These are phyloP conservation scores for Etia nguti DNA, from an alignment of 2,113 vertebrate species.

Conservation along the genomic window DNA sequence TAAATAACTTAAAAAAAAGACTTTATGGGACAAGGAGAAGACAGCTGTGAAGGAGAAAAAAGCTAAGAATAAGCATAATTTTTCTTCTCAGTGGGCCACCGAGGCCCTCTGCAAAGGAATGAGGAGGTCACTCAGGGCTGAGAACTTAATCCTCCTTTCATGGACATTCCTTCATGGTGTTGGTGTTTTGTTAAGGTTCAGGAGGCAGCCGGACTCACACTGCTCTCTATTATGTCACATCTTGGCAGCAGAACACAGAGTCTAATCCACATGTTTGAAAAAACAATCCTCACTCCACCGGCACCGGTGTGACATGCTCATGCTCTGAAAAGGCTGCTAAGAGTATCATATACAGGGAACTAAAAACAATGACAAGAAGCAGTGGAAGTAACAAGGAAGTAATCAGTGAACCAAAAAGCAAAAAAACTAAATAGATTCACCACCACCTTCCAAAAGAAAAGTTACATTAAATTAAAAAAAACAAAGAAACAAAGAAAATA, in stretches of 20 bases:
- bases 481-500: not conserved
- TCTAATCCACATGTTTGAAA: not conserved
- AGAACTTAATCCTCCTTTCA: conserved; percentile 31
- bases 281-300: not conserved
- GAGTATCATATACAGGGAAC: not conserved
- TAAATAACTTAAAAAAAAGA: not conserved
- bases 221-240: conserved; percentile 11
- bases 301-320: not conserved
- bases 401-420: not conserved
- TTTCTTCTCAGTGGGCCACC: not conserved
- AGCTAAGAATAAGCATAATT: not conserved
- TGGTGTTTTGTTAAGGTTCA: conserved; percentile 7
- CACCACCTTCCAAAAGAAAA: not conserved
- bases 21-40: not conserved
- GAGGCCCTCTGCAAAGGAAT: not conserved
- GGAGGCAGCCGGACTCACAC: not conserved
- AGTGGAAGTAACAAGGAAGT: not conserved
- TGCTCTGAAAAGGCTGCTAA: not conserved
- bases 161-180: conserved; percentile 36
- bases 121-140: conserved; percentile 11
- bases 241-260: not conserved
- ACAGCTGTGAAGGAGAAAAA: not conserved
- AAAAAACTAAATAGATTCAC: not conserved
- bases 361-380: not conserved
- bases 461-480: not conserved